Evolutionary conservation across 2,797 vertebrate species (phyloP).

Genomic region (Spea hammondii): DNA sequence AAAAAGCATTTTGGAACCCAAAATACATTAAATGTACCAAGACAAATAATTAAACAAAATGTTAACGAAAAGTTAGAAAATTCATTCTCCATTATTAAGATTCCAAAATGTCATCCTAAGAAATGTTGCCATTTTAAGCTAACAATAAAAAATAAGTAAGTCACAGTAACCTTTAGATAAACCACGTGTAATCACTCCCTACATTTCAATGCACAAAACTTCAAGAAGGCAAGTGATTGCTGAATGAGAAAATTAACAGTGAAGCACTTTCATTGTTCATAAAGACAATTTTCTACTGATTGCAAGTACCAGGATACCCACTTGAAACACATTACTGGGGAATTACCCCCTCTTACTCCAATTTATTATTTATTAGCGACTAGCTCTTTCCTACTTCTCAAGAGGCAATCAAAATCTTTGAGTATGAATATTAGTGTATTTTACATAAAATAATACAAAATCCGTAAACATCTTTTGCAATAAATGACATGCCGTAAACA

Average conservation of each 20-base stretch:
- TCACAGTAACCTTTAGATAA: constrained; percentile 36
- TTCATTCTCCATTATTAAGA: constrained; percentile 30
- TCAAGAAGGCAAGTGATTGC: constrained; percentile 26
- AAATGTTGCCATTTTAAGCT: constrained; percentile 23
- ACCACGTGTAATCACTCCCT: constrained; percentile 27
- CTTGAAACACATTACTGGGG: neutral
- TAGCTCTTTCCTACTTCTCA: constrained; percentile 6
- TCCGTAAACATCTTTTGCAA: too few relatives aligned
- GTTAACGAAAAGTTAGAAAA: constrained; percentile 22
- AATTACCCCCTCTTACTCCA: neutral
- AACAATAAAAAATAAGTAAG: constrained; percentile 39
- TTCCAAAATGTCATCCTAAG: constrained; percentile 37
- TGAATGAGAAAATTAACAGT: constrained; percentile 16
- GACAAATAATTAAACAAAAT: constrained; percentile 41
- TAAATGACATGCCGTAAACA: too few relatives aligned
- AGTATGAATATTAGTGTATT: constrained; percentile 1
- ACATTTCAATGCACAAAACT: constrained; percentile 17
- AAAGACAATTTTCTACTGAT: constrained; percentile 6
- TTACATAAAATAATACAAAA: neutral
- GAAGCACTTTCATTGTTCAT: constrained; percentile 28
- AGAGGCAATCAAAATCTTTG: constrained; percentile 1
- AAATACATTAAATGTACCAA: constrained; percentile 18
- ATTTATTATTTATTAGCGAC: neutral
- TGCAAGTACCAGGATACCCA: constrained; percentile 7
- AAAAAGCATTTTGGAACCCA: constrained; percentile 7